Conservation (phyloP, 2,797 vertebrate species). For the Numenius phaeopus region DNA sequence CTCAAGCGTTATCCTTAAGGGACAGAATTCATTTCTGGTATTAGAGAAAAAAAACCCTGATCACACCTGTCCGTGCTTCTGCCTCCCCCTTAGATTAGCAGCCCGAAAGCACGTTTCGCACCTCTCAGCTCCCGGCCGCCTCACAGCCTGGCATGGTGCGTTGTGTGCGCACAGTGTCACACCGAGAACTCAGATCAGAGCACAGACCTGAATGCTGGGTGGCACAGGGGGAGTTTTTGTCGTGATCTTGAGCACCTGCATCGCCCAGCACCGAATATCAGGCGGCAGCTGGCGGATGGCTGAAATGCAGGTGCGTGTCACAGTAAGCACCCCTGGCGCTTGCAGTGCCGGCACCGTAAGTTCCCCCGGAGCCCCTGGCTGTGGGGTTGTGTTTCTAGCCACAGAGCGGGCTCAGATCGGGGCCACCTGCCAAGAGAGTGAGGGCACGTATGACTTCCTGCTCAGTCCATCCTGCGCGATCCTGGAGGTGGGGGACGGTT, state of each 20-base stretch:
- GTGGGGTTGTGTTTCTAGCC: too few relatives aligned
- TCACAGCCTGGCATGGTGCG: background rate
- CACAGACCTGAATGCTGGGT: background rate
- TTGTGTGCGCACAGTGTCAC: background rate
- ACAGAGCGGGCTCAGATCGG: background rate
- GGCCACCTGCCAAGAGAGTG: background rate
- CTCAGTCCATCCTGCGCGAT: accelerated
- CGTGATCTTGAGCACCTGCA: background rate
- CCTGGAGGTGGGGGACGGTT: too few relatives aligned
- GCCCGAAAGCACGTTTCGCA: background rate
- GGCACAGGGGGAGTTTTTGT: background rate
- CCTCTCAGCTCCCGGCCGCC: background rate
- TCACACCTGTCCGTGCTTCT: background rate
- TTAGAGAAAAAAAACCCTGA: background rate
- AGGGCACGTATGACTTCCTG: background rate
- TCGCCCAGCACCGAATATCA: background rate
- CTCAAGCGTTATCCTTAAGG: background rate
- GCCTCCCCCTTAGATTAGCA: background rate
- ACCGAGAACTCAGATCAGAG: background rate
- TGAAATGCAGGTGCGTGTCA: too few relatives aligned
- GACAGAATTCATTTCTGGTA: background rate
- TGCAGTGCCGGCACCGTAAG: background rate
- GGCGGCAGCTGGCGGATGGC: background rate
- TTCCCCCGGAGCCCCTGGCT: background rate
- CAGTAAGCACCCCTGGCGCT: too few relatives aligned